These are phyloP conservation scores for Triplophysa siluroides DNA, from an alignment of 2,113 vertebrate genomes.

Conservation along the genomic window DNA sequence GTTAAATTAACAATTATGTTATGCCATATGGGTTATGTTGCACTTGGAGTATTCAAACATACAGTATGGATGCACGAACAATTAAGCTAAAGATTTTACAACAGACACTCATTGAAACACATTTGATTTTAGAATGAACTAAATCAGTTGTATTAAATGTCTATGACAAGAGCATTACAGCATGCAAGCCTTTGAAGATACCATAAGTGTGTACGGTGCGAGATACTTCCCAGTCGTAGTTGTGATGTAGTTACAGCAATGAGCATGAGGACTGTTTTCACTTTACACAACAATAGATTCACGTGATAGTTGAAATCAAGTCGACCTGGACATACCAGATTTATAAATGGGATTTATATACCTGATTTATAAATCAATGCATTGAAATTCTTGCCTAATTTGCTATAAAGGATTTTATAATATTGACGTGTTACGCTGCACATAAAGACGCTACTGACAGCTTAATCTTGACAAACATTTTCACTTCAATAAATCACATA, in stretches of 20 bases:
- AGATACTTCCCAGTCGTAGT: constrained; percentile 41
- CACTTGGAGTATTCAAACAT: too few species aligned
- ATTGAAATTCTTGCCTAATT: background rate
- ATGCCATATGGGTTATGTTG: too few species aligned
- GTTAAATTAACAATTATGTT: background rate
- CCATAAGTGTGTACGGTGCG: constrained; percentile 23
- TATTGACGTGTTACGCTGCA: background rate
- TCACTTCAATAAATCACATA: background rate
- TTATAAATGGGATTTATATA: background rate
- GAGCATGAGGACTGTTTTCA: constrained; percentile 42
- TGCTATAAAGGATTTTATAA: background rate
- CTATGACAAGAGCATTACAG: background rate
- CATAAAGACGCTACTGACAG: background rate
- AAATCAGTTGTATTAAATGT: constrained; percentile 29
- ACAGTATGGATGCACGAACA: too few species aligned
- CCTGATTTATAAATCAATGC: background rate
- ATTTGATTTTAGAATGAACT: background rate
- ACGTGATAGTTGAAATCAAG: constrained; percentile 6
- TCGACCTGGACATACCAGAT: background rate
- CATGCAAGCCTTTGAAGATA: constrained; percentile 35
- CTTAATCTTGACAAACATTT: background rate
- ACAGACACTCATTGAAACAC: background rate
- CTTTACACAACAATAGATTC: constrained; percentile 17
- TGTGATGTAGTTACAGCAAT: constrained; percentile 51
- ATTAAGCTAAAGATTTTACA: too few species aligned